Evolutionary conservation across 2,797 vertebrate genomes (phyloP).

Genomic region (Leucoraja ocellata): DNA sequence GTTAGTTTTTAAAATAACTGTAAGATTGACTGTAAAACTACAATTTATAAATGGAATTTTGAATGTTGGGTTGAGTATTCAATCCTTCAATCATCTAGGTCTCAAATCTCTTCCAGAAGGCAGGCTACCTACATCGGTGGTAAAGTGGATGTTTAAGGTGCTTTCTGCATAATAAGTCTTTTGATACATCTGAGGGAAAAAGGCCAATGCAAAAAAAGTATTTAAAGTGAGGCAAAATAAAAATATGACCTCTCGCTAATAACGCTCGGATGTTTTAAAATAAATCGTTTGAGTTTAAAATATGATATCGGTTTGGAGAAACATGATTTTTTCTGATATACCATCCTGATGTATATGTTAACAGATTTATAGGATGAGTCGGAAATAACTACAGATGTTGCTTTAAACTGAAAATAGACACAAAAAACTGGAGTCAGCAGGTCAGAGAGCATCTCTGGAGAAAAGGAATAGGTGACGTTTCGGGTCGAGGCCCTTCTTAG

Average conservation of each 20-base stretch:
- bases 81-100: background rate
- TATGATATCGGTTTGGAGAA: background rate
- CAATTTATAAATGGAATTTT: background rate
- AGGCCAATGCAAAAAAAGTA: background rate
- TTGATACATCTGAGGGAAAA: background rate
- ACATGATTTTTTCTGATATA: background rate
- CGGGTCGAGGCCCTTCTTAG: too few relatives aligned
- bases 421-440: too few relatives aligned
- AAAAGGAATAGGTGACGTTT: too few relatives aligned
- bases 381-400: too few relatives aligned
- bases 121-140: background rate
- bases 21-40: background rate
- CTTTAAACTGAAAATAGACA: too few relatives aligned
- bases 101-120: background rate
- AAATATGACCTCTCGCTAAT: background rate
- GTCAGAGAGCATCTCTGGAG: too few relatives aligned
- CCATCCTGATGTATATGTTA: background rate
- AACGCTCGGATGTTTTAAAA: background rate
- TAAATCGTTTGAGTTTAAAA: background rate
- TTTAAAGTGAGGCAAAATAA: background rate
- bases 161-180: background rate
- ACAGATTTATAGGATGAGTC: background rate
- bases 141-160: background rate
- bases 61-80: background rate
- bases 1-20: background rate